Conservation (phyloP, 2,113 vertebrate species). For the Buteo buteo region DNA sequence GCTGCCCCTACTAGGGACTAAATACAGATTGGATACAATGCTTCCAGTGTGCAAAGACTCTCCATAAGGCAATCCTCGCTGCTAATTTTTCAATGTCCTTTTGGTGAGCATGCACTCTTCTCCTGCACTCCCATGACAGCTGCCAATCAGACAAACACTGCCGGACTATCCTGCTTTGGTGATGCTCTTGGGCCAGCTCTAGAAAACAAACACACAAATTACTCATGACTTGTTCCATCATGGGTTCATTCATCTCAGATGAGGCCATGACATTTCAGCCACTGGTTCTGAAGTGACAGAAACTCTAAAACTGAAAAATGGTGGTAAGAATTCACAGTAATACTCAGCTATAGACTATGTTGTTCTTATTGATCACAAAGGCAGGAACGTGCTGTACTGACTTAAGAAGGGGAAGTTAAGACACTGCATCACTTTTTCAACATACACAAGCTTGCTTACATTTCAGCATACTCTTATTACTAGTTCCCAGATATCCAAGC, state of each 20-base stretch:
- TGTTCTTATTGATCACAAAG: background rate
- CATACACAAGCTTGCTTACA: background rate
- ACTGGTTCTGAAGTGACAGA: background rate
- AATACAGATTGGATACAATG: constrained; percentile 81
- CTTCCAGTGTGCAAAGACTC: constrained; percentile 76
- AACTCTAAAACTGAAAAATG: background rate
- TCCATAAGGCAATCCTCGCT: constrained; percentile 44
- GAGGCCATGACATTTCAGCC: background rate
- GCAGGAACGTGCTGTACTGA: background rate
- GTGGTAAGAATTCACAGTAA: background rate
- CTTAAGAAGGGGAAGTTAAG: background rate
- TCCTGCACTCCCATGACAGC: constrained; percentile 49
- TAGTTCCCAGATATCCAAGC: background rate
- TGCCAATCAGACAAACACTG: constrained; percentile 76
- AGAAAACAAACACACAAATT: constrained; percentile 3
- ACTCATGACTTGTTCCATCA: background rate
- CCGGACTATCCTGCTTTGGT: background rate
- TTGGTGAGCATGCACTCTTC: constrained; percentile 16
- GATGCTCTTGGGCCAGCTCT: constrained; percentile 66
- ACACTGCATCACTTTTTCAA: background rate
- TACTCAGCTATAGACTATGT: background rate
- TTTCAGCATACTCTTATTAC: background rate
- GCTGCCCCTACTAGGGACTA: background rate
- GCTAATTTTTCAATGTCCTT: constrained; percentile 58
- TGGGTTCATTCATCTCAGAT: background rate